A percentile compares a stretch with the other conserved stretches of the same genome.
phyloP scores from a whole-genome alignment of 2,113 vertebrate genomes.

The Saccopteryx leptura region DNA sequence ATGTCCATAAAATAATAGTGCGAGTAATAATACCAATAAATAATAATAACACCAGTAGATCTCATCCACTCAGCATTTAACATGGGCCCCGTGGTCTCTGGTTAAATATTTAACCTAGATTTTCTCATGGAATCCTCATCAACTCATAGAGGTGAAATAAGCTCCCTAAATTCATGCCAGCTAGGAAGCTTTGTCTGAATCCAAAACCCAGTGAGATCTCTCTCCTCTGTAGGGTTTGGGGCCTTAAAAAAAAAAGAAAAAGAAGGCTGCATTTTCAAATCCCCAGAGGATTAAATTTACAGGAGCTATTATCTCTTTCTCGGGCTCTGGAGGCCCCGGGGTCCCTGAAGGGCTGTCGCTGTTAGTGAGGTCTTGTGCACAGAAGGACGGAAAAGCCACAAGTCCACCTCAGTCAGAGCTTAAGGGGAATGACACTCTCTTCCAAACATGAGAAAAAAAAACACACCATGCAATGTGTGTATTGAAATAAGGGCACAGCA shows the following conservation, averaged over 20 bases:
- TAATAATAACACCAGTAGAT: neutral
- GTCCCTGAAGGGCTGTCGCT: neutral
- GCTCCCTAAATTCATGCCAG: neutral
- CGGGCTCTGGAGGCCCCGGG: neutral
- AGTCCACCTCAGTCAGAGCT: neutral
- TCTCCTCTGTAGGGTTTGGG: neutral
- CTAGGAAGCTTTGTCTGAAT: neutral
- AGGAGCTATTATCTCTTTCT: fast-evolving
- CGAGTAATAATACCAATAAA: neutral
- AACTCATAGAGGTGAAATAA: neutral
- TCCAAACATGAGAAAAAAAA: neutral
- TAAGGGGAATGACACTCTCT: neutral
- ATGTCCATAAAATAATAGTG: neutral
- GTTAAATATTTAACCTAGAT: neutral
- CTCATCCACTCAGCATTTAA: neutral
- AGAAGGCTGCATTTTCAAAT: neutral
- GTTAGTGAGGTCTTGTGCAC: neutral
- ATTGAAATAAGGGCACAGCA: neutral
- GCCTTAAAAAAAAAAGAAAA: neutral
- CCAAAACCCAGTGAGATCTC: neutral
- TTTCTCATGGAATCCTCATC: conserved; percentile 38
- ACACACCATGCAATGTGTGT: too few species aligned
- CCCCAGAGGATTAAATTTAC: neutral
- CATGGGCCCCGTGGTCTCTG: neutral
- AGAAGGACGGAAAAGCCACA: neutral